Evolutionary conservation across 2,888 invertebrate genomes (phyloP).

Genomic region (Oscheius sp.): DNA sequence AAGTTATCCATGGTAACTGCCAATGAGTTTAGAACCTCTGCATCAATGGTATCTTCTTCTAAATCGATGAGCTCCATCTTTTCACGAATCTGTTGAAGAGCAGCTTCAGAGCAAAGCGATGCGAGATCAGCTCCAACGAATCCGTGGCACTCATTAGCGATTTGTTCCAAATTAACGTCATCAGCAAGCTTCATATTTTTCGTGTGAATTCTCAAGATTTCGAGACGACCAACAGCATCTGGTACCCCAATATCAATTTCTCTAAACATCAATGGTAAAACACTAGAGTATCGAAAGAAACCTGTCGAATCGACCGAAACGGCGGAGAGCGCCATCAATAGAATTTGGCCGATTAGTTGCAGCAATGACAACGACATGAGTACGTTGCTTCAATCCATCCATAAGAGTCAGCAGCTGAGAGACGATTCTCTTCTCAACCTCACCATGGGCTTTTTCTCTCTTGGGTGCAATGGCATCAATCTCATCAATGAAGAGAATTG

Average conservation of each 20-base stretch:
- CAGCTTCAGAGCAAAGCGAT: slow-evolving; percentile 97
- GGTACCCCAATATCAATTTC: slow-evolving; percentile 99
- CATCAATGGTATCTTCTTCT: slow-evolving; percentile 99
- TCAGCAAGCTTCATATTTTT: slow-evolving; percentile 99
- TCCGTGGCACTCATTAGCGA: slow-evolving; percentile 95
- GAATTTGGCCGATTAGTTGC: slow-evolving; percentile 99
- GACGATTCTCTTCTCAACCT: slow-evolving; percentile 97
- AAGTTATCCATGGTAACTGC: slow-evolving; percentile 83
- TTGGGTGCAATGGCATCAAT: slow-evolving; percentile 99
- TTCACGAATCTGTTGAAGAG: slow-evolving; percentile 91
- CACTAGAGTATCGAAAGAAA: not conserved
- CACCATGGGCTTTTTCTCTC: slow-evolving; percentile 84
- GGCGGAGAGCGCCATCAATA: slow-evolving; percentile 94
- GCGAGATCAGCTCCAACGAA: slow-evolving; percentile 99
- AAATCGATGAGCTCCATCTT: slow-evolving; percentile 99
- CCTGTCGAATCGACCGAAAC: slow-evolving; percentile 93
- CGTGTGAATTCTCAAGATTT: slow-evolving; percentile 97
- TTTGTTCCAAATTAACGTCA: slow-evolving; percentile 95
- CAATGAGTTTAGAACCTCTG: slow-evolving; percentile 93
- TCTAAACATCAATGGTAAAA: slow-evolving; percentile 74
- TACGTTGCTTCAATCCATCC: slow-evolving; percentile 99
- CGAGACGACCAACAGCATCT: slow-evolving; percentile 95
- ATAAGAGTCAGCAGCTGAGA: slow-evolving; percentile 96
- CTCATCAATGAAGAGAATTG: slow-evolving; percentile 99
- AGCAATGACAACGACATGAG: slow-evolving; percentile 99